These are phyloP conservation scores for Altica lythri DNA, from an alignment of 2,888 invertebrate genomes.

Conservation along the genomic window DNA sequence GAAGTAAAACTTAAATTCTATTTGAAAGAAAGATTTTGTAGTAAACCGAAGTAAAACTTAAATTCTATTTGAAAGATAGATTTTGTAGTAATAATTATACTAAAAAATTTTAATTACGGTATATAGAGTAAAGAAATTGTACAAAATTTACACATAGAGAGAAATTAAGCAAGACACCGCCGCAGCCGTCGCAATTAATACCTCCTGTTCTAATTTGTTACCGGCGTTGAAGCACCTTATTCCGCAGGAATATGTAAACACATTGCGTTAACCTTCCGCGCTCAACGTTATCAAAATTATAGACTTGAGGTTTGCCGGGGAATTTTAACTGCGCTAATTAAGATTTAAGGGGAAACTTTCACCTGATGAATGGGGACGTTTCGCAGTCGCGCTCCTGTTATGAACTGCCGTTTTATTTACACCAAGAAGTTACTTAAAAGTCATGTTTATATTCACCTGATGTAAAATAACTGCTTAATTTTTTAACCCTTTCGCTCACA, in stretches of 20 bases:
- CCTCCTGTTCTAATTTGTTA: conserved; percentile 52
- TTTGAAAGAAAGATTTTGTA: too few relatives aligned
- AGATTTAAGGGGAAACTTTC: conserved; percentile 40
- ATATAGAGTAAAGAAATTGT: too few relatives aligned
- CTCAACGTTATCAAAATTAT: conserved; percentile 48
- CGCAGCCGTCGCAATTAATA: conserved; percentile 50
- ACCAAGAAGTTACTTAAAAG: too few relatives aligned
- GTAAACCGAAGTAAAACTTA: too few relatives aligned
- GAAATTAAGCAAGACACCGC: too few relatives aligned
- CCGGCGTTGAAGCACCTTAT: conserved; percentile 45
- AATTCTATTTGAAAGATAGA: too few relatives aligned
- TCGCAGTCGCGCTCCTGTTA: background rate
- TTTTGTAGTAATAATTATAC: too few relatives aligned
- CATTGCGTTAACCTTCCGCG: conserved; percentile 44
- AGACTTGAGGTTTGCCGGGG: conserved; percentile 45
- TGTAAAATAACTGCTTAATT: conserved; percentile 54
- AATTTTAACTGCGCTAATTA: conserved; percentile 48
- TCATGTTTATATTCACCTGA: conserved; percentile 56
- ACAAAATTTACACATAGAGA: too few relatives aligned
- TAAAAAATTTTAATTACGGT: too few relatives aligned
- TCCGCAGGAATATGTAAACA: conserved; percentile 52
- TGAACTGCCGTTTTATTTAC: conserved; percentile 38
- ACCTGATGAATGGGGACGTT: conserved; percentile 34
- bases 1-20: too few relatives aligned
- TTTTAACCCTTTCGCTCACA: too few relatives aligned